Evolutionary conservation across 2,797 vertebrate genomes (phyloP).

Genomic region (Rallus crepitans): DNA sequence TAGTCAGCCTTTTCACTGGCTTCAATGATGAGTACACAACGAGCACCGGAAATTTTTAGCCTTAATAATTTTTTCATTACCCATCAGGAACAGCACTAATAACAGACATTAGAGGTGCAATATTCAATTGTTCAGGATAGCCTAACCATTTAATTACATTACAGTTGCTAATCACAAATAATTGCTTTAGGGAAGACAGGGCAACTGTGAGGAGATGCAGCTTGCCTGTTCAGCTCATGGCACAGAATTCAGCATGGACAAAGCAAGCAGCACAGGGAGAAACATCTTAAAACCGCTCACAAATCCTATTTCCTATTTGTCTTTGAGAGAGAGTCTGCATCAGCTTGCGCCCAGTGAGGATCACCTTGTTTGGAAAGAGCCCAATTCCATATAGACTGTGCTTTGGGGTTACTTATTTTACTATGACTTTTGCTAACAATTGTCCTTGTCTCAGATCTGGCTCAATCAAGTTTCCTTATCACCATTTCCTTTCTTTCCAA

Average conservation of each 20-base stretch:
- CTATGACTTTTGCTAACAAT: not conserved
- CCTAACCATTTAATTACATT: slow-evolving; percentile 27
- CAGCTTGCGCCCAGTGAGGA: not conserved
- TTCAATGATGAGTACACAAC: not conserved
- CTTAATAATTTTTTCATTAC: slow-evolving; percentile 4
- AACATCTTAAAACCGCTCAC: not conserved
- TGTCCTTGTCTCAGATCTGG: not conserved
- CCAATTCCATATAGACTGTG: not conserved
- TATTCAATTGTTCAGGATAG: not conserved
- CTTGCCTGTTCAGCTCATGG: not conserved
- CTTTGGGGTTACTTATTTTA: not conserved
- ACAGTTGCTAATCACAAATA: not conserved
- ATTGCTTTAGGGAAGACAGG: not conserved
- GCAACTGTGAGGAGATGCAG: not conserved
- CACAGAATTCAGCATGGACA: not conserved
- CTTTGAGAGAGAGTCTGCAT: not conserved
- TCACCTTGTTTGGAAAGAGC: not conserved
- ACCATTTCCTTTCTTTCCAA: not conserved
- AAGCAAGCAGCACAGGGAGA: not conserved
- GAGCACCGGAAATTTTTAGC: not conserved
- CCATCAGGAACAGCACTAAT: not conserved
- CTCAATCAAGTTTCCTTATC: not conserved
- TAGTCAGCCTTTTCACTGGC: slow-evolving; percentile 13
- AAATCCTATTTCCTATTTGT: not conserved
- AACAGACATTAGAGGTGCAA: not conserved